Percentiles rank a stretch among this genome's conserved stretches.
These are phyloP conservation scores for Vipera latastei DNA, from an alignment of 2,797 vertebrate genomes.

Conservation along the genomic window DNA sequence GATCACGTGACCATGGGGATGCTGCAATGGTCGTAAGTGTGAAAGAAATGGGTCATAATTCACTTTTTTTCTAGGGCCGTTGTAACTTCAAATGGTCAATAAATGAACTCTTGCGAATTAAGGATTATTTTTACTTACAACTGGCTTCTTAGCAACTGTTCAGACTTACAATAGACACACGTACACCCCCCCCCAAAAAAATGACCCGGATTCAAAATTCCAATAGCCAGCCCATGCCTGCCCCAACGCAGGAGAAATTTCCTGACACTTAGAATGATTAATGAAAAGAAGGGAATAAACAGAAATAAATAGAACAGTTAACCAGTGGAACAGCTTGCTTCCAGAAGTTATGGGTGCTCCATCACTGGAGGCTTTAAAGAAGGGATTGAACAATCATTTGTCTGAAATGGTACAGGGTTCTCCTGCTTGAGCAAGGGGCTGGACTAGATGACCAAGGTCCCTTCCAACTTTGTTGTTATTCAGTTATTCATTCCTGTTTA, in stretches of 20 bases:
- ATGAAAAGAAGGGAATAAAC: background rate
- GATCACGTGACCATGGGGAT: background rate
- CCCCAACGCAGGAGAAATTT: background rate
- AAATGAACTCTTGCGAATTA: background rate
- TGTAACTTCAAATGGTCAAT: background rate
- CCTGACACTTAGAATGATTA: background rate
- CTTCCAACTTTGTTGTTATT: too few species aligned
- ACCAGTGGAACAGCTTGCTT: background rate
- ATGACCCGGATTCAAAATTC: background rate
- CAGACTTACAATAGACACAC: background rate
- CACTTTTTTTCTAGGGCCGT: background rate
- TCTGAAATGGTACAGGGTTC: too few species aligned
- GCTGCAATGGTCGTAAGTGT: background rate
- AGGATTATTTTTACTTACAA: background rate
- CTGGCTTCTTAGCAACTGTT: background rate
- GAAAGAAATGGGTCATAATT: background rate
- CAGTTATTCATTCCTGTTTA: too few species aligned
- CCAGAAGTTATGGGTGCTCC: background rate
- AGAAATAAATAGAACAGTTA: background rate
- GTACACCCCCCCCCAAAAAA: background rate
- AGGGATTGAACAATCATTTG: too few species aligned
- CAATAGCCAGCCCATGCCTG: background rate
- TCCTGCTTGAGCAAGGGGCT: too few species aligned
- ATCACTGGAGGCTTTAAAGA: background rate
- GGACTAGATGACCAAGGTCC: background rate